phyloP scores from a whole-genome alignment of 1,140 invertebrate genomes.

The Cyclina sinensis region DNA sequence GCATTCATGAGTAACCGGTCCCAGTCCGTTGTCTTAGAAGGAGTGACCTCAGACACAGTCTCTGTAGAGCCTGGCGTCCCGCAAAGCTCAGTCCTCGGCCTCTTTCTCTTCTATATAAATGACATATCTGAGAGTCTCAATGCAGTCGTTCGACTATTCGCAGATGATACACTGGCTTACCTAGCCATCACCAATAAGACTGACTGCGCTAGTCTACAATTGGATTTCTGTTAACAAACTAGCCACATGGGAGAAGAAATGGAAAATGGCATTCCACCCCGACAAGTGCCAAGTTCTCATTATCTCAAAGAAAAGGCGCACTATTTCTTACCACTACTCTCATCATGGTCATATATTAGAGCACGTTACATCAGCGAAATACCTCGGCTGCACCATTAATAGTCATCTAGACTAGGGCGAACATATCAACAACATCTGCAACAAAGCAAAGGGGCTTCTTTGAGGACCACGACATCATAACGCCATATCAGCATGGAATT shows the following conservation, averaged over 20 bases:
- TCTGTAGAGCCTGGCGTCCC: slow-evolving; percentile 53
- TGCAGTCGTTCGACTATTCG: slow-evolving; percentile 44
- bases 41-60: slow-evolving; percentile 1
- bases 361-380: slow-evolving; percentile 41
- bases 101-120: slow-evolving; percentile 68
- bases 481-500: not conserved
- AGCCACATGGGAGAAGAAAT: slow-evolving; percentile 4
- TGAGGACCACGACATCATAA: not conserved
- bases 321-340: not conserved
- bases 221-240: not conserved
- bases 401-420: slow-evolving; percentile 1
- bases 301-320: not conserved
- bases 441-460: slow-evolving; percentile 17
- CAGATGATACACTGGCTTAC: slow-evolving; percentile 53
- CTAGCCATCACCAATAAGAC: not conserved
- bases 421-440: slow-evolving; percentile 14
- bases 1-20: slow-evolving; percentile 41
- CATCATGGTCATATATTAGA: not conserved
- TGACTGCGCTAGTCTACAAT: not conserved
- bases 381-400: not conserved
- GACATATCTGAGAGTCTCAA: slow-evolving; percentile 51
- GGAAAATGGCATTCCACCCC: slow-evolving; percentile 26
- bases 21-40: slow-evolving; percentile 40
- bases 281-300: slow-evolving; percentile 40
- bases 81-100: slow-evolving; percentile 55